Evolutionary conservation across 2,888 invertebrate species (phyloP).

Genomic region (Selenia dentaria): DNA sequence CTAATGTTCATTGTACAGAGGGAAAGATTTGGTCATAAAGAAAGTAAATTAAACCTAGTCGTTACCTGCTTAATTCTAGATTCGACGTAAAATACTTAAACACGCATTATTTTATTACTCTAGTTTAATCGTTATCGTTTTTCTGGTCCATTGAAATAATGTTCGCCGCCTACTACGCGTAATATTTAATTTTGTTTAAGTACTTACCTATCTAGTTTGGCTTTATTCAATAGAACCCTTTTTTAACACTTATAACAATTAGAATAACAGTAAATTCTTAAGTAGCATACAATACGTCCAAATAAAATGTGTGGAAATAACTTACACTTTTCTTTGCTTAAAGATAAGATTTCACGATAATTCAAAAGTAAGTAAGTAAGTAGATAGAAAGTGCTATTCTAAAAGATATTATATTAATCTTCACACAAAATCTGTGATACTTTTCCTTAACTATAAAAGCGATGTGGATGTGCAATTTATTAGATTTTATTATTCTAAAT

Average conservation of each 20-base stretch:
- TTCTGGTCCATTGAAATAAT: conserved; percentile 54
- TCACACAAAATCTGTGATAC: conserved; percentile 12
- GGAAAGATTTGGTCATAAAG: conserved; percentile 44
- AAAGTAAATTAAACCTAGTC: conserved; percentile 38
- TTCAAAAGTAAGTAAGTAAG: too few species aligned
- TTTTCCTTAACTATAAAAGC: conserved; percentile 25
- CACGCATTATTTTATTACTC: conserved; percentile 46
- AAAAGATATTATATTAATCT: conserved; percentile 12
- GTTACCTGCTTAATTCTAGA: conserved; percentile 41
- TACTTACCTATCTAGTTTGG: conserved; percentile 56
- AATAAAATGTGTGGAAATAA: conserved; percentile 75
- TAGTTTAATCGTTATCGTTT: conserved; percentile 49
- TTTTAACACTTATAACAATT: conserved; percentile 35
- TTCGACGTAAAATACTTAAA: conserved; percentile 54
- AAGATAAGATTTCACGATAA: too few species aligned
- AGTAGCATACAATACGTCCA: conserved; percentile 64
- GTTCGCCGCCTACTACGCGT: conserved; percentile 49
- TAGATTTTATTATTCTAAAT: neutral
- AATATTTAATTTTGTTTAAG: conserved; percentile 44
- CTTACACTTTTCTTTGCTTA: conserved; percentile 65
- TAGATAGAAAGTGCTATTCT: too few species aligned
- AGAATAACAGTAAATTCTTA: conserved; percentile 65
- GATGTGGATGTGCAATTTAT: conserved; percentile 22
- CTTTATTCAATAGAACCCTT: conserved; percentile 35
- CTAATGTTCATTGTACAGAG: conserved; percentile 50